Evolutionary conservation across 2,888 invertebrate species (phyloP).

Genomic region (Acheta domesticus): DNA sequence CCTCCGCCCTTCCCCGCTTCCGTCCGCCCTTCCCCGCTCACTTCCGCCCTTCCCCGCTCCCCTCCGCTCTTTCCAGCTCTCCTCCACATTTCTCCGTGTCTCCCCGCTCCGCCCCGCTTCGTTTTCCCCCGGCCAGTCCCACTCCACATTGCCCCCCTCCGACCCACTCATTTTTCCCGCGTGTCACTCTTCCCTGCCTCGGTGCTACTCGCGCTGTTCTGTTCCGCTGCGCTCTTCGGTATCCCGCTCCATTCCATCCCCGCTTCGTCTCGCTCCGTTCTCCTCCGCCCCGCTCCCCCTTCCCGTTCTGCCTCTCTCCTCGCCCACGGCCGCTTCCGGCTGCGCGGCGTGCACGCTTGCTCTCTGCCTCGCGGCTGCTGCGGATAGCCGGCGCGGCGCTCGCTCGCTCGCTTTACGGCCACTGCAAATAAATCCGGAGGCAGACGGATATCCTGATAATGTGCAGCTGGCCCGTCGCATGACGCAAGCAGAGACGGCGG

Average conservation of each 20-base stretch:
- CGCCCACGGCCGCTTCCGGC: slow-evolving; percentile 26
- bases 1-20: too few relatives aligned
- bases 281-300: slow-evolving; percentile 20
- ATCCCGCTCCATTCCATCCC: slow-evolving; percentile 33
- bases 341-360: background rate
- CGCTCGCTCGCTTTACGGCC: too few relatives aligned
- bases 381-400: too few relatives aligned
- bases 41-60: slow-evolving; percentile 20
- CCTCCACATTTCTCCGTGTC: too few relatives aligned
- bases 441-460: too few relatives aligned
- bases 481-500: too few relatives aligned
- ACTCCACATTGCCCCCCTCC: slow-evolving; percentile 32
- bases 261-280: slow-evolving; percentile 25
- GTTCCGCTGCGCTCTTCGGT: slow-evolving; percentile 39
- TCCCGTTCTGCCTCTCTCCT: slow-evolving; percentile 26
- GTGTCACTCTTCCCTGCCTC: slow-evolving; percentile 20
- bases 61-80: slow-evolving; percentile 36
- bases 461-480: too few relatives aligned
- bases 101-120: too few relatives aligned
- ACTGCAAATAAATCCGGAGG: too few relatives aligned
- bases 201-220: slow-evolving; percentile 27
- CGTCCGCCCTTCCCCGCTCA: slow-evolving; percentile 26
- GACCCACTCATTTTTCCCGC: background rate
- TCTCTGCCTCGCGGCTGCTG: too few relatives aligned
- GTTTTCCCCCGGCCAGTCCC: slow-evolving; percentile 24